phyloP scores from a whole-genome alignment of 2,888 invertebrate species.

The Diaphora mendica region DNA sequence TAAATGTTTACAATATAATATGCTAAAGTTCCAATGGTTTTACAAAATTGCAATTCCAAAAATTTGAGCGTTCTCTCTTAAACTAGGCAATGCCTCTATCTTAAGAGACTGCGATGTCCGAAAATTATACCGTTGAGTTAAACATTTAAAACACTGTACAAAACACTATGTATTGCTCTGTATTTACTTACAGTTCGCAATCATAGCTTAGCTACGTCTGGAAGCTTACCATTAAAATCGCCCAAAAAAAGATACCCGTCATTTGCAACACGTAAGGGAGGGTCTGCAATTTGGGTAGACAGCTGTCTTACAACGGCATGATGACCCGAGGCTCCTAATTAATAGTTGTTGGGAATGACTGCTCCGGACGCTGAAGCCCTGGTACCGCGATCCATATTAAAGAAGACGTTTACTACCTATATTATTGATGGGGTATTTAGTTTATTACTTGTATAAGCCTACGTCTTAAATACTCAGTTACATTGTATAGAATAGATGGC shows the following conservation, averaged over 20 bases:
- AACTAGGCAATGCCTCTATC: too few relatives aligned
- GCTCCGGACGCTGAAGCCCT: constrained; percentile 47
- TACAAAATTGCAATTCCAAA: too few relatives aligned
- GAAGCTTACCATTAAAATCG: constrained; percentile 30
- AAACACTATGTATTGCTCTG: neutral
- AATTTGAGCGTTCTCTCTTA: too few relatives aligned
- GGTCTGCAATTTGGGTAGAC: constrained; percentile 62
- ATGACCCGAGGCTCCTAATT: constrained; percentile 79
- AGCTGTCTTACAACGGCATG: constrained; percentile 76
- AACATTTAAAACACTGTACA: neutral
- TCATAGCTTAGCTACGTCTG: constrained; percentile 3
- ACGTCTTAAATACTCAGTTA: neutral
- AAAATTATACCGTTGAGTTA: neutral
- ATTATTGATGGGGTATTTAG: constrained; percentile 28
- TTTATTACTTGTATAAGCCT: neutral
- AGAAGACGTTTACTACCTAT: constrained; percentile 7
- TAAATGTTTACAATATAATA: too few relatives aligned
- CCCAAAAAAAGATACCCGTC: constrained; percentile 65
- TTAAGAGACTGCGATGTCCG: too few relatives aligned
- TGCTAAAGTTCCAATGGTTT: too few relatives aligned
- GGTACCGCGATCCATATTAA: constrained; percentile 28
- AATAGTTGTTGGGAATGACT: constrained; percentile 72
- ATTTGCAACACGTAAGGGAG: constrained; percentile 59
- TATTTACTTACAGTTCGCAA: too few relatives aligned
- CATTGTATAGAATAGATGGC: neutral